Evolutionary conservation across 2,888 invertebrate genomes (phyloP), one percentile per base, ranked within the genome.

Genomic region (Caenorhabditis angaria): DNA sequence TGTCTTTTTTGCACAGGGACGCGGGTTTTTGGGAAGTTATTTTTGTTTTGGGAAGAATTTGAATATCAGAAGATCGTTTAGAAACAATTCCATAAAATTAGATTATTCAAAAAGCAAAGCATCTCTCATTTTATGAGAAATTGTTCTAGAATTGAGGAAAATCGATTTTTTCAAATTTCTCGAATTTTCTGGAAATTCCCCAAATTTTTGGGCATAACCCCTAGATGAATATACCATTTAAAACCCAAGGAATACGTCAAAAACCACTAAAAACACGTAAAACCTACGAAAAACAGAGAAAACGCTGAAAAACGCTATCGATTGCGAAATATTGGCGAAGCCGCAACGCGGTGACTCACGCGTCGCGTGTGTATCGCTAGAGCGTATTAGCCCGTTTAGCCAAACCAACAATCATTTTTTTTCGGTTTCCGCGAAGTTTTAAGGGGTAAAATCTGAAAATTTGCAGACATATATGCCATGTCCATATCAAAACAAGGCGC

Each of bases 401-500:
- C 22, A 5, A 27, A 25, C 25, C 27, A 54, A 25, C 24, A 50
- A 50, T 50, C 25, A 27, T 54, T 25, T 54, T 25, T 54, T 18
- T 54, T 27, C 14, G 24, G 24, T 54, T 54, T 27, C 24, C 27
- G 25, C 18, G 27, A 12, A 12, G 6, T 54, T 27, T 54, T 24
- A 24, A 22, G 8, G 25, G 22, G 22, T 22, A 4, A 12, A 54
- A 22, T 3, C 18, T 6, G 25, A 27, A 20, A 56, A 32, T 20
- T 32, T 32, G 32, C 18, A n/a, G 22, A 29, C 14, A 56, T 28
- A 56, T 32, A 56, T 20, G 32, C 35, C 35, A 58, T 62, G 66
- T 27, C 29, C 56, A n/a, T 20, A 18, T n/a, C 61, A 51, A 53
- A 25, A 27, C 25, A 55, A 63, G 66, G 66, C 71, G 66, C 71